Evolutionary conservation across 2,888 invertebrate species (phyloP), one percentile per base, ranked within the genome.

Genomic region (Cantharis lateralis): DNA sequence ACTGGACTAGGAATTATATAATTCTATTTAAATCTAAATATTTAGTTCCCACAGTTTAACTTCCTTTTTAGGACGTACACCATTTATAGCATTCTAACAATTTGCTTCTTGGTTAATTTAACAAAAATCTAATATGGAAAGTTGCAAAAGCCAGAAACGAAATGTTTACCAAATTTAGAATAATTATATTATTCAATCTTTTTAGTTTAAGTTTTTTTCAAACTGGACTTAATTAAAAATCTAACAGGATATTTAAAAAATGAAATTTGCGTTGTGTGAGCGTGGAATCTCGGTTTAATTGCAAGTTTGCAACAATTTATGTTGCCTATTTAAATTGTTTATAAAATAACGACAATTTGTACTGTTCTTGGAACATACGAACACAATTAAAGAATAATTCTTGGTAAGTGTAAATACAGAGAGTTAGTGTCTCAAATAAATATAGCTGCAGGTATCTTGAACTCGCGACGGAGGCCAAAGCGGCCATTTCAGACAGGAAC

Each of bases 371-470:
- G 64, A 74, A 77, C 71, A 77, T 74, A 71, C 69, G 74, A 68
- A 69, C 63, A 74, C 72, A 74, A 77, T 72, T 77, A 74, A 74
- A 75, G 71, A 72, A 70, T 66, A 75, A 72, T 77, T 77, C 71
- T 77, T 62, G 32, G 77, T 71, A 74, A 63, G 72, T 72, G 75
- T 70, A 72, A 71, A 81, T 75, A 72, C 66, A 68, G 80, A 70
- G 20, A 73, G 80, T 80, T 80, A 76, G 82, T 80, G 83, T 82
- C 84, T 82, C 83, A 84, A 85, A 85, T 84, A 85, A 85, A 86
- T 84, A 82, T 81, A 80, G 81, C 82, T 83, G 82, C 84, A 85
- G 84, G 84, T 86, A 83, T 85, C 83, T 85, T 85, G 84, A 86
- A 86, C 85, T 85, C 77, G 72, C 68, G 61, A 70, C 63, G 64